Percentiles rank a stretch among this genome's conserved stretches.
Evolutionary conservation across 2,113 vertebrate species (phyloP).

Genomic region (Brachyhypopomus occidentalis): DNA sequence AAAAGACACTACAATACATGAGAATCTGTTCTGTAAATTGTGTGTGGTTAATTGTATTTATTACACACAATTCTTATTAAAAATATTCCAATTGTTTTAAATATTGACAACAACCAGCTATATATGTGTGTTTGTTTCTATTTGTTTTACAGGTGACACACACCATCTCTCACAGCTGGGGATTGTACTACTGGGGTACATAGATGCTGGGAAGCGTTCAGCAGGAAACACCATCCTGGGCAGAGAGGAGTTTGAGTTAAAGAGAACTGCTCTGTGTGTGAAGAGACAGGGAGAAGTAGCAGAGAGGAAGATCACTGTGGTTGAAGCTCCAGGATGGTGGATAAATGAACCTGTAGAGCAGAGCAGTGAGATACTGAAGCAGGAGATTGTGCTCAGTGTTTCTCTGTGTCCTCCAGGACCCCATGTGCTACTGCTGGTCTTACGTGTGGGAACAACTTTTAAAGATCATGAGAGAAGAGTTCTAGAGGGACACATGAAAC

Average conservation of each 20-base stretch:
- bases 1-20: too few species aligned
- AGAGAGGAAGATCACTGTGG: conserved; percentile 9
- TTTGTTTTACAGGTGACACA: too few species aligned
- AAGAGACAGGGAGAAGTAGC: conserved; percentile 12
- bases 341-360: background rate
- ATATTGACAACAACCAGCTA: too few species aligned
- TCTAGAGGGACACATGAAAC: background rate
- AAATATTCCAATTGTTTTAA: too few species aligned
- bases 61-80: too few species aligned
- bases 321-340: conserved; percentile 21
- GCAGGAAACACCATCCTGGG: conserved; percentile 52
- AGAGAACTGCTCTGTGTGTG: conserved; percentile 16
- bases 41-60: too few species aligned
- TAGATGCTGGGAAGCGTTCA: conserved; percentile 45
- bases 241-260: conserved; percentile 17
- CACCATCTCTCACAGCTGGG: background rate
- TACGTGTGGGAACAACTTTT: background rate
- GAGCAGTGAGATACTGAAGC: background rate
- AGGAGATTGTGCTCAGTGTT: background rate
- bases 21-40: too few species aligned
- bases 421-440: background rate
- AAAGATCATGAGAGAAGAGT: background rate
- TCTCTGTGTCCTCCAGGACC: conserved; percentile 11
- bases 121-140: too few species aligned
- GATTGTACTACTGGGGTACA: background rate